Percentiles rank a stretch among this genome's conserved stretches.
Evolutionary conservation across 2,888 invertebrate genomes (phyloP).

Genomic region (Cantharis rufa): DNA sequence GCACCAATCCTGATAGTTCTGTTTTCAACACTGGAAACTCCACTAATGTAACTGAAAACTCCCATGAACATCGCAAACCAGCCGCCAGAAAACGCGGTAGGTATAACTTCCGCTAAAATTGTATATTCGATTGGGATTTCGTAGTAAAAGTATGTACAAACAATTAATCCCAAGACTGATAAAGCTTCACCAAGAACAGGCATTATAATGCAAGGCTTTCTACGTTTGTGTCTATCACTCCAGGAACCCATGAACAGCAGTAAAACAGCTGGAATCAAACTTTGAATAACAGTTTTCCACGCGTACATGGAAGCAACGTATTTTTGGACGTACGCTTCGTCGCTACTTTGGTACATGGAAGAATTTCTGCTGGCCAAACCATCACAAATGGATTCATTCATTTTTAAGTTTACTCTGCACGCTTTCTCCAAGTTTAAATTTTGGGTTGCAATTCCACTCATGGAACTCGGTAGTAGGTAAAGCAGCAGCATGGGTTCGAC

Average conservation of each 20-base stretch:
- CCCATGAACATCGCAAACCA: slow-evolving; percentile 63
- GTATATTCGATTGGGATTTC: slow-evolving; percentile 60
- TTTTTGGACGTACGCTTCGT: slow-evolving; percentile 51
- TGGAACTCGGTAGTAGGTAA: slow-evolving; percentile 62
- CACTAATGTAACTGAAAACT: slow-evolving; percentile 65
- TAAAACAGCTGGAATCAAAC: slow-evolving; percentile 60
- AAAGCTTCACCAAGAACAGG: slow-evolving; percentile 62
- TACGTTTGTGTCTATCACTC: slow-evolving; percentile 63
- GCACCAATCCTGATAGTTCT: slow-evolving; percentile 66
- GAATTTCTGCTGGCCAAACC: slow-evolving; percentile 73
- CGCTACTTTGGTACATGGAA: slow-evolving; percentile 63
- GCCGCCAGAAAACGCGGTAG: slow-evolving; percentile 61
- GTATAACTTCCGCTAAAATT: slow-evolving; percentile 59
- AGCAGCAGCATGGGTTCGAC: slow-evolving; percentile 69
- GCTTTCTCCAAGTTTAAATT: slow-evolving; percentile 83
- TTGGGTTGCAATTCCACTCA: slow-evolving; percentile 74
- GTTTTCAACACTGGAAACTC: slow-evolving; percentile 59
- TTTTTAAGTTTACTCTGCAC: slow-evolving; percentile 75
- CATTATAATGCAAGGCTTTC: slow-evolving; percentile 62
- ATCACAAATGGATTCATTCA: slow-evolving; percentile 70
- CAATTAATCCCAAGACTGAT: slow-evolving; percentile 57
- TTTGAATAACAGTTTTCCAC: slow-evolving; percentile 61
- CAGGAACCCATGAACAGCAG: slow-evolving; percentile 65
- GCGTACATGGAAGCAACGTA: slow-evolving; percentile 55
- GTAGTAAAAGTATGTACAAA: slow-evolving; percentile 61